Evolutionary conservation across 2,888 invertebrate genomes (phyloP).

Genomic region (Mantis religiosa): DNA sequence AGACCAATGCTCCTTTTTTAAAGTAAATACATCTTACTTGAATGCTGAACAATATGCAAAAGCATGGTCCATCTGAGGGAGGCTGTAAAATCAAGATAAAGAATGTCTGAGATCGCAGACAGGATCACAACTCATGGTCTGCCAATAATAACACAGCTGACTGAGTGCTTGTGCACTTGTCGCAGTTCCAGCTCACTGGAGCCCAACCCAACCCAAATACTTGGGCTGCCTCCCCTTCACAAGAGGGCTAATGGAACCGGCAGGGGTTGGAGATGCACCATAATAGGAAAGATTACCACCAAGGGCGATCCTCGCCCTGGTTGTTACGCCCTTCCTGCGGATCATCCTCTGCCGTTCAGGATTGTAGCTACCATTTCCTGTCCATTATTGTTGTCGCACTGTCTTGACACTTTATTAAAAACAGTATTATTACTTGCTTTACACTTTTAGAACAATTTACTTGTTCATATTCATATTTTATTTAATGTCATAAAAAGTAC

Average conservation of each 20-base stretch:
- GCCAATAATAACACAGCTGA: neutral
- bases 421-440: no score
- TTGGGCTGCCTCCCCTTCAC: neutral
- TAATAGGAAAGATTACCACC: constrained; percentile 7
- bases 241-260: neutral
- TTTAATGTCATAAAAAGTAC: no score
- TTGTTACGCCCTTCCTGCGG: neutral
- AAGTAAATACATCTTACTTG: neutral
- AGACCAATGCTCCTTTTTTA: no score
- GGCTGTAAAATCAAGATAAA: neutral
- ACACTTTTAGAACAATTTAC: no score
- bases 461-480: no score
- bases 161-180: neutral
- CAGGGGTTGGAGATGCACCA: constrained; percentile 6
- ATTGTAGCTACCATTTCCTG: neutral
- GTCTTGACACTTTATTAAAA: no score
- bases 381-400: neutral
- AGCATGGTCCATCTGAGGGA: neutral
- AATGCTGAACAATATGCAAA: neutral
- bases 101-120: no score
- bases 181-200: neutral
- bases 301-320: neutral
- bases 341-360: neutral
- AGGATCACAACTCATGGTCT: neutral
- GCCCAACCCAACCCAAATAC: neutral